Percentiles rank a stretch among this genome's conserved stretches.
Conservation (phyloP, 2,888 invertebrate species). For the Nephrotoma appendiculata region DNA sequence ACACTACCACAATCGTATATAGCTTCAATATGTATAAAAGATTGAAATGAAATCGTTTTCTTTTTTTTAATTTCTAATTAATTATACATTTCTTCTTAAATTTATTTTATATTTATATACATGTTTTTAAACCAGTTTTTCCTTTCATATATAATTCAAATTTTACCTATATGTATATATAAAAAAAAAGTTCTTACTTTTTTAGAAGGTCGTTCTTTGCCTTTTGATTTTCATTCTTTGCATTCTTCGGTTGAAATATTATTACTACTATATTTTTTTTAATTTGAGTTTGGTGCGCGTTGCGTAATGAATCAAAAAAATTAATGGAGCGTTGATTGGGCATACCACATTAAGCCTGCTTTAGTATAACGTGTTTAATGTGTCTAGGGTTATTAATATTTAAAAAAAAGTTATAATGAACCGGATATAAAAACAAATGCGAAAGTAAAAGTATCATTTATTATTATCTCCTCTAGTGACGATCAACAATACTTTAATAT, state of each 20-base stretch:
- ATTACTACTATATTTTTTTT: background rate
- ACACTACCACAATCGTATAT: background rate
- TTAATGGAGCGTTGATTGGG: background rate
- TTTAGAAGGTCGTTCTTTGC: conserved; percentile 6
- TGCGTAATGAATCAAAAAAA: background rate
- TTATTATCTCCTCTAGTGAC: background rate
- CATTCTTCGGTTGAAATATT: background rate
- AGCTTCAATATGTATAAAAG: background rate
- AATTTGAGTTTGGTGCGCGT: background rate
- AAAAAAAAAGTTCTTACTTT: background rate
- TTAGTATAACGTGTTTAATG: background rate
- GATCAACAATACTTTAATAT: background rate
- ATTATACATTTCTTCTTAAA: background rate
- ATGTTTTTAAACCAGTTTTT: background rate
- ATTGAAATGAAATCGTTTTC: background rate
- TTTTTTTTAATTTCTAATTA: background rate
- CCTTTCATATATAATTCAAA: background rate
- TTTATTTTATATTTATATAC: background rate
- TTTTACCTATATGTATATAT: background rate
- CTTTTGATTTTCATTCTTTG: background rate
- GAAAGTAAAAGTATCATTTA: background rate
- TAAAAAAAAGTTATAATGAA: background rate
- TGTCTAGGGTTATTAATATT: background rate
- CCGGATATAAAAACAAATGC: background rate
- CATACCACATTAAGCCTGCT: no score